phyloP scores from a whole-genome alignment of 30 jellyfish, hydroid and myxozoan genomes.

The Aurelia sp. region DNA sequence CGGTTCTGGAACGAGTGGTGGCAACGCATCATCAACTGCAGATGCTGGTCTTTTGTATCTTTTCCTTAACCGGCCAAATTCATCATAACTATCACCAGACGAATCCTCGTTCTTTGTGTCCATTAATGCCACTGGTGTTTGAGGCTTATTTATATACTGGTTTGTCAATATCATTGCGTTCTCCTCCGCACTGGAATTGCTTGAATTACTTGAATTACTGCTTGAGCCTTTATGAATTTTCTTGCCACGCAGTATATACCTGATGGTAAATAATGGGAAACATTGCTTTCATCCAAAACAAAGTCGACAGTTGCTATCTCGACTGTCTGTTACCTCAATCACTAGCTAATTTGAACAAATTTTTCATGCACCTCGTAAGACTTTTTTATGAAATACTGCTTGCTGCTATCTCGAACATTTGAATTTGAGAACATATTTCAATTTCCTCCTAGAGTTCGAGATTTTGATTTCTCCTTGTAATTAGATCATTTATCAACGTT shows the following conservation, averaged over 20 bases:
- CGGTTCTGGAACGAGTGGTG: conserved; percentile 76
- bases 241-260: conserved; percentile 44
- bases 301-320: too few species aligned
- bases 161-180: conserved; percentile 69
- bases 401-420: too few species aligned
- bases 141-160: conserved; percentile 57
- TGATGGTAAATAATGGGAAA: too few species aligned
- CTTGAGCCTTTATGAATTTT: not conserved
- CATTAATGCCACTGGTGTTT: conserved; percentile 64
- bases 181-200: conserved; percentile 4
- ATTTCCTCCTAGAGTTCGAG: too few species aligned
- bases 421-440: too few species aligned
- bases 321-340: too few species aligned
- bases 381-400: too few species aligned
- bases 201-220: not conserved
- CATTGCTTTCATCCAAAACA: too few species aligned
- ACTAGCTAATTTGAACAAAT: too few species aligned
- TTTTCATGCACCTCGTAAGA: too few species aligned
- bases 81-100: conserved; percentile 83
- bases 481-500: too few species aligned
- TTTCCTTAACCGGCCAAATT: conserved; percentile 86
- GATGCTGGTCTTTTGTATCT: conserved; percentile 87
- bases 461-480: too few species aligned
- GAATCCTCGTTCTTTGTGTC: conserved; percentile 70
- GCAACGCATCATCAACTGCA: conserved; percentile 78